phyloP scores from a whole-genome alignment of 2,888 invertebrate genomes.

The Dione juno region DNA sequence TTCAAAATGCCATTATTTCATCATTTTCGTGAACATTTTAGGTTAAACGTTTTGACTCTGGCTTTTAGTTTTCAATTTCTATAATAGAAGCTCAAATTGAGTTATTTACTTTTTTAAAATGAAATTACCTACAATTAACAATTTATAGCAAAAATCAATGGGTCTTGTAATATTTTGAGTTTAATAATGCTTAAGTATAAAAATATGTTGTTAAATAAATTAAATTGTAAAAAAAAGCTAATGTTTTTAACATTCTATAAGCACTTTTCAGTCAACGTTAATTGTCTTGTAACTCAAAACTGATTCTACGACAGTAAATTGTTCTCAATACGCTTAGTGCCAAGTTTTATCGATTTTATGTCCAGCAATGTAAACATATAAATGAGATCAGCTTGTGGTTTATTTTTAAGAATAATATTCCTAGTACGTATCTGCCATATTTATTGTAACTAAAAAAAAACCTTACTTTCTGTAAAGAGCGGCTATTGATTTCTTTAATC shows the following conservation, averaged over 20 bases:
- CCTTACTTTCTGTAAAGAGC: too few relatives aligned
- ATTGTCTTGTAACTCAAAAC: conserved; percentile 19
- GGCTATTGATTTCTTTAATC: too few relatives aligned
- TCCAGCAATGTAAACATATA: conserved; percentile 24
- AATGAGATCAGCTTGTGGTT: conserved; percentile 4
- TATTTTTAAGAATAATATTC: background rate
- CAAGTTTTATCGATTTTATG: conserved; percentile 31
- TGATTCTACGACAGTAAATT: conserved; percentile 13
- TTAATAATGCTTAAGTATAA: background rate
- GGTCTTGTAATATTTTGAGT: too few relatives aligned
- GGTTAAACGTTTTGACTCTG: background rate
- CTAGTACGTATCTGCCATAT: background rate
- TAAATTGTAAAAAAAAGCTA: too few relatives aligned
- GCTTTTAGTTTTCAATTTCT: conserved; percentile 15
- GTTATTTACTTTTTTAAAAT: background rate
- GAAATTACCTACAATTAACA: background rate
- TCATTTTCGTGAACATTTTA: conserved; percentile 13
- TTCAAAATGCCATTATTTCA: conserved; percentile 16
- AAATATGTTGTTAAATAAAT: too few relatives aligned
- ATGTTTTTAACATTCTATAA: background rate
- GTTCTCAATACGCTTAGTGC: conserved; percentile 23
- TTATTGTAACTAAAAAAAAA: too few relatives aligned
- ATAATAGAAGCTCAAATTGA: background rate
- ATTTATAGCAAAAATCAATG: too few relatives aligned
- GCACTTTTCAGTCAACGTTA: background rate